Base-by-base conservation (phyloP, 2,888 invertebrate species). In the Autographa gamma region DNA sequence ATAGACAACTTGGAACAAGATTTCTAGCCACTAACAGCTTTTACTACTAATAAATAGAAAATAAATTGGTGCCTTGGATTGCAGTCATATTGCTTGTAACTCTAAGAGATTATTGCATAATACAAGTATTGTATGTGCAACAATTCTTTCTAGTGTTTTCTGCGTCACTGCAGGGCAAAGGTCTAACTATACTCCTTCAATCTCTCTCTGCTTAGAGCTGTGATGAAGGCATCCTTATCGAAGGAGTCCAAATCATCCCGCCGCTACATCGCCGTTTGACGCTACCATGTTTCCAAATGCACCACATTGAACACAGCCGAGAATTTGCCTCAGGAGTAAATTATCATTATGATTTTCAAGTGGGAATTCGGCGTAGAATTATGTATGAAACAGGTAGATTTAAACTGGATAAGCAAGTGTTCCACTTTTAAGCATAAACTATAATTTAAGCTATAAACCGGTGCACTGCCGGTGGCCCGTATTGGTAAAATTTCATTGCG, bases 401-500 rank as follows among this genome's bases (percentile, higher is more conserved):
- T 18, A 73, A 78, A 78, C 68, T 69, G n/a, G 68, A 64, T 63
- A 68, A 69, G 68, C 72, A 78, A 84, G 67, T 69, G 69, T 60
- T 75, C 69, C 71, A 76, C 66, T 74, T 78, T 64, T 69, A 31
- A 32, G 43, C 69, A 59, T 52, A 66, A 63, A 58, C 70, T n/a
- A 65, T 70, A 66, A 73, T 74, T 74, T 70, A 63, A 75, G 48
- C 59, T 54, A 77, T 77, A 78, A 72, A 79, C 64, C 66, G 65
- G 48, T 48, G 48, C 70, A 77, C 71, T 60, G 71, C 69, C 60
- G 18, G 60, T 72, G 72, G 82, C 82, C 84, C 83, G 82, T 61
- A 56, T 77, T 61, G 62, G 63, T 61, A 59, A 31, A 62, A 81
- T 63, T 83, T 83, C 58, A 62, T 58, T 60, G 19, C 68, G 68